Percentiles rank a stretch among this genome's conserved stretches.
Conservation (phyloP, 2,888 invertebrate species). For the Sepiola atlantica region DNA sequence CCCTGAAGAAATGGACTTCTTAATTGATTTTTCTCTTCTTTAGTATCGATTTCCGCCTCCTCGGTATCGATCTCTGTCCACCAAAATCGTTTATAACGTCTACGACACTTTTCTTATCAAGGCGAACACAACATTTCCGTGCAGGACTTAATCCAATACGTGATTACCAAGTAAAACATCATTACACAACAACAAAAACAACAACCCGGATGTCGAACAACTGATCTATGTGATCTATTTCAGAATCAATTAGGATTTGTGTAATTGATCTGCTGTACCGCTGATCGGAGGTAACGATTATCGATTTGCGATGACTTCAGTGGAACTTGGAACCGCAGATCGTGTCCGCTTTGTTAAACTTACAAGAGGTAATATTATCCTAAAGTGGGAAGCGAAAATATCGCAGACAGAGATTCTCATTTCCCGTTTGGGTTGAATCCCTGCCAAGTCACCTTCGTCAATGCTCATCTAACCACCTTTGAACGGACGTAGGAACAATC, state of each 20-base stretch:
- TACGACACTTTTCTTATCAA: not conserved
- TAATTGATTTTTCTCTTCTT: not conserved
- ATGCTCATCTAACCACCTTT: not conserved
- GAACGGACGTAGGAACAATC: not conserved
- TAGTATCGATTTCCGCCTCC: not conserved
- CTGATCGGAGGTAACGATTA: not conserved
- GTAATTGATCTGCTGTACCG: not conserved
- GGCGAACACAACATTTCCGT: not conserved
- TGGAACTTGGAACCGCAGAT: not conserved
- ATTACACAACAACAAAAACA: no score
- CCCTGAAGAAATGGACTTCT: not conserved
- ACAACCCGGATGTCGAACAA: not conserved
- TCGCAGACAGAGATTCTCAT: slow-evolving; percentile 20
- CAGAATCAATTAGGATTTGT: not conserved
- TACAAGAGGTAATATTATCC: not conserved
- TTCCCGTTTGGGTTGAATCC: not conserved
- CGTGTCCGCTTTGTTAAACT: not conserved
- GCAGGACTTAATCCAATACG: not conserved
- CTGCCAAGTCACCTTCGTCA: not conserved
- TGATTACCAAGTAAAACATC: not conserved
- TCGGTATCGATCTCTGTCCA: not conserved
- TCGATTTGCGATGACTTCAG: not conserved
- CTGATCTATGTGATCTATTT: slow-evolving; percentile 6
- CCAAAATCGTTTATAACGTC: not conserved
- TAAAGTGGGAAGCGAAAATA: not conserved